phyloP scores from a whole-genome alignment of 2,797 vertebrate species.

The Sandelia bainsii region DNA sequence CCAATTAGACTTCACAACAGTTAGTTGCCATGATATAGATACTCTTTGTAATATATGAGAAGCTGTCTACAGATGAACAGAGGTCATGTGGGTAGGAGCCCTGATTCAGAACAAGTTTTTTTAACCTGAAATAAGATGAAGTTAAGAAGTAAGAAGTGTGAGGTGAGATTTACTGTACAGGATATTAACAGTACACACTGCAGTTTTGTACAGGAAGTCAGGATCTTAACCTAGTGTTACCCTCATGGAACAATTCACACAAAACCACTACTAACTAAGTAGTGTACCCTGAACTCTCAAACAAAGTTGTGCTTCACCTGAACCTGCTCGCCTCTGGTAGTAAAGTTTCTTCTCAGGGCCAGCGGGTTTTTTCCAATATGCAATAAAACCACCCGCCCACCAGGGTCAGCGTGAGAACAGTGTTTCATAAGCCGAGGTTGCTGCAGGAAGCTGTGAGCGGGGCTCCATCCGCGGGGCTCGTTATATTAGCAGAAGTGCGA shows the following conservation, averaged over 20 bases:
- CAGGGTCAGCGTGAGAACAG: constrained; percentile 59
- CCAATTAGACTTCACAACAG: constrained; percentile 78
- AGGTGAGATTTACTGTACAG: constrained; percentile 78
- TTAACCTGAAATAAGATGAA: constrained; percentile 79
- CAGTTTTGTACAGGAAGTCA: constrained; percentile 75
- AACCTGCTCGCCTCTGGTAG: constrained; percentile 63
- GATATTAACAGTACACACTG: constrained; percentile 77
- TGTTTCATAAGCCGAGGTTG: constrained; percentile 48
- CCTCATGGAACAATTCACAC: constrained; percentile 56
- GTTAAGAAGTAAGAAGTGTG: constrained; percentile 74
- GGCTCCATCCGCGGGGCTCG: constrained; percentile 38
- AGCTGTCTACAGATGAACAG: constrained; percentile 74
- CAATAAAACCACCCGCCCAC: constrained; percentile 58
- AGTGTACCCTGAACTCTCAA: constrained; percentile 78
- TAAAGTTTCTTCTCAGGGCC: constrained; percentile 59
- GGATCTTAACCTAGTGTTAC: constrained; percentile 61
- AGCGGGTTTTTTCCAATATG: constrained; percentile 69
- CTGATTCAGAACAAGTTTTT: constrained; percentile 74
- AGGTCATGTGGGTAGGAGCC: constrained; percentile 76
- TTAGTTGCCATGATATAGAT: constrained; percentile 79
- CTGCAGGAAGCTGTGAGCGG: constrained; percentile 47
- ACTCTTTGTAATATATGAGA: constrained; percentile 75
- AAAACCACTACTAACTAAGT: constrained; percentile 54
- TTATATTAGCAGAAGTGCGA: constrained; percentile 42
- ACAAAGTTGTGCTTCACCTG: constrained; percentile 80